Evolutionary conservation across 2,888 invertebrate species (phyloP).

Genomic region (Stegophylla sp.): DNA sequence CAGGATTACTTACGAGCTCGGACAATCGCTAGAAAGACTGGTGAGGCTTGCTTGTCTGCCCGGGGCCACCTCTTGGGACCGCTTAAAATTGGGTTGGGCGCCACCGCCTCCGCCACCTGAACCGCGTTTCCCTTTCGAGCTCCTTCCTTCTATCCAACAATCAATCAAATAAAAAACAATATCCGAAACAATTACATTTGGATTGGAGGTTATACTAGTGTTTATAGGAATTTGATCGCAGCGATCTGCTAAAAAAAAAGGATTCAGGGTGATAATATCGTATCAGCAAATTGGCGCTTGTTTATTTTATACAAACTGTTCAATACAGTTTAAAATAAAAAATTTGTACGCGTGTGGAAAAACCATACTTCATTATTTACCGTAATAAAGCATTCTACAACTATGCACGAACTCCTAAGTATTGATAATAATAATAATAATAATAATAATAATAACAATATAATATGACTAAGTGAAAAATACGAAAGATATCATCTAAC

Average conservation of each 20-base stretch:
- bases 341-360: slow-evolving; percentile 32
- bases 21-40: slow-evolving; percentile 58
- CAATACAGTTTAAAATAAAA: slow-evolving; percentile 27
- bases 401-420: slow-evolving; percentile 56
- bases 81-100: slow-evolving; percentile 59
- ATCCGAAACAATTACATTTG: slow-evolving; percentile 51
- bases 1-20: slow-evolving; percentile 58
- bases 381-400: slow-evolving; percentile 57
- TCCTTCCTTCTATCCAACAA: slow-evolving; percentile 59
- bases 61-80: slow-evolving; percentile 59
- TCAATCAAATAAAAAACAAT: slow-evolving; percentile 58
- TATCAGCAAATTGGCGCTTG: slow-evolving; percentile 10
- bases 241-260: slow-evolving; percentile 37
- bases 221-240: slow-evolving; percentile 26
- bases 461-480: slow-evolving; percentile 55
- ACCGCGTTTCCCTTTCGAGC: slow-evolving; percentile 59
- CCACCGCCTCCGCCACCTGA: slow-evolving; percentile 59
- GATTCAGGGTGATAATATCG: slow-evolving; percentile 34
- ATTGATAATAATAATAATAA: too few relatives aligned
- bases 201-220: slow-evolving; percentile 12
- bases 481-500: slow-evolving; percentile 55
- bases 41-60: slow-evolving; percentile 59
- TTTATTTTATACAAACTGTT: slow-evolving; percentile 33
- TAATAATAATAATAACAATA: too few relatives aligned
- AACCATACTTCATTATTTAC: slow-evolving; percentile 45